phyloP scores from a whole-genome alignment of 2,888 invertebrate species.

The Tethea ocularis region DNA sequence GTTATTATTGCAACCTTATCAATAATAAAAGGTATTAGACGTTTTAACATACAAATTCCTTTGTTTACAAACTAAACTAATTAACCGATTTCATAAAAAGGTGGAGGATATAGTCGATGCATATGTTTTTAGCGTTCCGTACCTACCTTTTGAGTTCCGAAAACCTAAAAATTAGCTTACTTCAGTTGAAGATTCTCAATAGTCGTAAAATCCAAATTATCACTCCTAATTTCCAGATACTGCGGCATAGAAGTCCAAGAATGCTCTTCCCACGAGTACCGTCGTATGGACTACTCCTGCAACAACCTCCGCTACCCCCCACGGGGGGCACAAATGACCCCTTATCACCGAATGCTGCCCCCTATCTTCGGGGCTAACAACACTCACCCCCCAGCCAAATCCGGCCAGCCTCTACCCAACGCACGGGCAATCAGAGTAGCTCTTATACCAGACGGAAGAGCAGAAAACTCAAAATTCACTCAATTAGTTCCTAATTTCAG shows the following conservation, averaged over 20 bases:
- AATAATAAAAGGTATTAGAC: too few species aligned
- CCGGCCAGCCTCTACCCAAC: conserved; percentile 30
- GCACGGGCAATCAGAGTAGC: conserved; percentile 29
- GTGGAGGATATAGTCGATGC: too few species aligned
- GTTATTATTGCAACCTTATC: too few species aligned
- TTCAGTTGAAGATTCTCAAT: too few species aligned
- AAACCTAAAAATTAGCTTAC: too few species aligned
- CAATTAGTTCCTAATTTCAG: conserved; percentile 24
- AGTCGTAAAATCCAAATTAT: too few species aligned
- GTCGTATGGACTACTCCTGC: conserved; percentile 33
- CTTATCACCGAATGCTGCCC: conserved; percentile 33
- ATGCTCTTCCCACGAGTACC: conserved; percentile 26
- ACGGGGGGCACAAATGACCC: conserved; percentile 30
- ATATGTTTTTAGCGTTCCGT: too few species aligned
- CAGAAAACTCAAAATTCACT: conserved; percentile 16
- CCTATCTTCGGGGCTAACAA: conserved; percentile 27
- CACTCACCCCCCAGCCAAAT: conserved; percentile 17
- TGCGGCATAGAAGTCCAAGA: conserved; percentile 32
- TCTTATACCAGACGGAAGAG: conserved; percentile 32
- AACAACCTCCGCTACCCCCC: conserved; percentile 33
- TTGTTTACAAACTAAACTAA: too few species aligned
- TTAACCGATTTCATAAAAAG: too few species aligned
- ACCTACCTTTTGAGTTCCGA: too few species aligned
- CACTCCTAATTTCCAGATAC: conserved; percentile 23
- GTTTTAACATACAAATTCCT: too few species aligned